Evolutionary conservation across 2,113 vertebrate species (phyloP).

Genomic region (Coracopsis vasa): DNA sequence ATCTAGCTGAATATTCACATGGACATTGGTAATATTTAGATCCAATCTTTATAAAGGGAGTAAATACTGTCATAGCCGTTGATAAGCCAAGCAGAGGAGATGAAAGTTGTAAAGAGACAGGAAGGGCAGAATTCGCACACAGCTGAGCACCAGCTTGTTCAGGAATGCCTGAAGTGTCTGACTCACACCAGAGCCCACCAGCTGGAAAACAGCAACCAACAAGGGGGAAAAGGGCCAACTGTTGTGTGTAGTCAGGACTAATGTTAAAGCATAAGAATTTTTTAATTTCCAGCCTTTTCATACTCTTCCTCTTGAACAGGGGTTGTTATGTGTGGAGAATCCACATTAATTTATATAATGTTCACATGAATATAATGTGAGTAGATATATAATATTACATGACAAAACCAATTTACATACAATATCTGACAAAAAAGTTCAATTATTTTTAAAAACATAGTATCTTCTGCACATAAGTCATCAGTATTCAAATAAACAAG

Average conservation of each 20-base stretch:
- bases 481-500: neutral
- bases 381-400: neutral
- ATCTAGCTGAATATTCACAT: neutral
- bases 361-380: neutral
- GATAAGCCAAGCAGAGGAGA: neutral
- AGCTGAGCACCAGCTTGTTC: neutral
- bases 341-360: neutral
- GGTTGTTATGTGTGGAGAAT: neutral
- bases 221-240: neutral
- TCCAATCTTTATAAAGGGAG: neutral
- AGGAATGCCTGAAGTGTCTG: neutral
- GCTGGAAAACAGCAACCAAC: neutral
- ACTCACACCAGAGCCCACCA: accelerated
- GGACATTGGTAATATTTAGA: neutral
- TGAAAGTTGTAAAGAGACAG: neutral
- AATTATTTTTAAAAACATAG: neutral
- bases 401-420: neutral
- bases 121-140: neutral
- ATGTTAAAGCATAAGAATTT: neutral
- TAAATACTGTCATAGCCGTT: neutral
- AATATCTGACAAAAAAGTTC: neutral
- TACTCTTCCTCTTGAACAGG: neutral
- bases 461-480: neutral
- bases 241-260: neutral
- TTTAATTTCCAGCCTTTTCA: neutral